Base-by-base conservation (phyloP, 37 sponge, comb jelly and placozoan species). In the Lycopodina hypogea region DNA sequence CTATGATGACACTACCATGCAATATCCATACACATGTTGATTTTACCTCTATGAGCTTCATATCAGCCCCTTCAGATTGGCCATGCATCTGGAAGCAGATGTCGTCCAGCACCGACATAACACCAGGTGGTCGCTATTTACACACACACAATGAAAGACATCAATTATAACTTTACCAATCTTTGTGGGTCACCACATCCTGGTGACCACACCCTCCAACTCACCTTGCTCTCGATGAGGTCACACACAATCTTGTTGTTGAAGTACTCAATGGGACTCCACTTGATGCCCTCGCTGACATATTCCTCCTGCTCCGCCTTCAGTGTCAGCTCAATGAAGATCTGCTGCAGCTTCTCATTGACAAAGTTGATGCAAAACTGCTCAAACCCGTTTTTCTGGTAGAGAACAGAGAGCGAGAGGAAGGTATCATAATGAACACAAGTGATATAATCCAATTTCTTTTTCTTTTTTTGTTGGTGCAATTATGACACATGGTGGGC, bases 221-320 rank as follows among this genome's bases (percentile, higher is more conserved):
- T n/a, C 67, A 94, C 97, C 88, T 97, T 97, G 78, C 83, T 67
- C 72, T 97, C 97, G 17, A 97, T 94, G 53, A 97, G 88, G 29
- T 97, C 97, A 87, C 97, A 97, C 52, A 97, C 97, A 57, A 94
- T 87, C 58, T 92, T 91, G 84, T 97, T 97, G 78, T 97, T 97
- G 90, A 97, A 97, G 72, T 97, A 97, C 9, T 97, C 95, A 68
- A 97, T 94, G 3, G 97, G 93, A 23, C 82, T 91, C 97, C 97
- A 97, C 35, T 94, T 80, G 65, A 97, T 97, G 23, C 97, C 97
- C 78, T 97, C 97, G 60, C 78, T 83, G 3, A 97, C 94, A 83
- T 97, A 97, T 78, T 97, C 97, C 65, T 97, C 97, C 86, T 97
- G 97, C 63, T 97, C 97, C 26, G 97, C 97, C 70, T 97, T 97